Percentiles rank a stretch among this genome's conserved stretches.
These are phyloP conservation scores for Rhizoglyphus robini DNA, from an alignment of 1,140 invertebrate genomes.

Conservation along the genomic window DNA sequence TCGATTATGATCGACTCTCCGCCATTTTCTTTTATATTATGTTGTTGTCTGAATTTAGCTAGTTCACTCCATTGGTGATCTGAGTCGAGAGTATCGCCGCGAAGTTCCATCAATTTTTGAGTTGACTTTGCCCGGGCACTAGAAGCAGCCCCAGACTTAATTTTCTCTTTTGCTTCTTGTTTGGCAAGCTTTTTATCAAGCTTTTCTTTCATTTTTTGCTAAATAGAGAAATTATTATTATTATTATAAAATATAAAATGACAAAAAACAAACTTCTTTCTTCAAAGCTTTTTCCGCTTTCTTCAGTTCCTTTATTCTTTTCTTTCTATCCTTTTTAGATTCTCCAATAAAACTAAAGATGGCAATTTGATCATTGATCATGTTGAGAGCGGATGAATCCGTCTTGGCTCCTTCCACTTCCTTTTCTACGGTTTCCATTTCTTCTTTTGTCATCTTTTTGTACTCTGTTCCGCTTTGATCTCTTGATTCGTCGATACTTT, in stretches of 20 bases:
- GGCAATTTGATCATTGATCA: slow-evolving; percentile 16
- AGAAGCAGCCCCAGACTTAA: neutral
- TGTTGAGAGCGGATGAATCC: neutral
- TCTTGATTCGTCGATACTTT: slow-evolving; percentile 13
- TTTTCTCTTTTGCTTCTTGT: neutral
- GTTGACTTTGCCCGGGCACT: neutral
- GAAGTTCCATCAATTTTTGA: slow-evolving; percentile 4
- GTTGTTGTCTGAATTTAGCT: too few relatives aligned
- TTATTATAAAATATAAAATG: too few relatives aligned
- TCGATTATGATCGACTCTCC: neutral
- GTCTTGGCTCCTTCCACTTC: neutral
- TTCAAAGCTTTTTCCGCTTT: slow-evolving; percentile 7
- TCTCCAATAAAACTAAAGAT: slow-evolving; percentile 3
- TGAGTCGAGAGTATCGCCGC: neutral
- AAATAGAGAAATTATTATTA: slow-evolving; percentile 7
- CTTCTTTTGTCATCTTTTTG: slow-evolving; percentile 8
- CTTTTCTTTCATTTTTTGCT: slow-evolving; percentile 13
- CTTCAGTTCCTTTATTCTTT: slow-evolving; percentile 5
- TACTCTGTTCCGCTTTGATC: neutral
- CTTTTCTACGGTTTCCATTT: slow-evolving; percentile 12
- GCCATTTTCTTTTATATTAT: neutral
- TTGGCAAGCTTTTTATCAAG: neutral
- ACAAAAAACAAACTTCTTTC: slow-evolving; percentile 7
- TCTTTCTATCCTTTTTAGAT: slow-evolving; percentile 9
- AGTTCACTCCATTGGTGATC: too few relatives aligned